Evolutionary conservation across 1,140 invertebrate species (phyloP), one percentile per base, ranked within the genome.

Genomic region (Stenopsyche tienmushanensis): DNA sequence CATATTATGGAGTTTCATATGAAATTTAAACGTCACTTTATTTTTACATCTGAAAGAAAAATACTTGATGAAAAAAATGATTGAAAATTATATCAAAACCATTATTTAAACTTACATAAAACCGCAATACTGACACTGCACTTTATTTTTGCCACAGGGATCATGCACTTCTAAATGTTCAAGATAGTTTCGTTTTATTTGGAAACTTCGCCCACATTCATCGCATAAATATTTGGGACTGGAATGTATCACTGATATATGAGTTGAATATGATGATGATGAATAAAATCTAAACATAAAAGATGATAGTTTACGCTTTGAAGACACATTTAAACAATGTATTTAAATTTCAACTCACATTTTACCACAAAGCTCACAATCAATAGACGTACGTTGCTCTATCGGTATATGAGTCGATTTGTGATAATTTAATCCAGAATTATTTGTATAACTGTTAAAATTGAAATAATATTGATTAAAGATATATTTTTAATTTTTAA

Each of bases 31-130:
- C 20, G 26, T 15, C 7, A 13, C 9, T n/a, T 57, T 57, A 42
- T 57, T 57, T 57, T 57, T 57, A 21, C 53, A 57, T 15, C 53
- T 57, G 53, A 13, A 53, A 57, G 7, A 57, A 25, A 25, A 54
- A 2, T 57, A 18, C 17, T 15, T 57, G 18, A 17, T 18, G 24
- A 26, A 54, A 3, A n/a, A 5, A 29, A 54, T 29, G 17, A 13
- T 2, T 2, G 17, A 17, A 54, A 3, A 26, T 20, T 57, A 1
- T 53, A 25, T 53, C 1, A 7, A 8, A 47, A 9, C 8, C 17
- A 47, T 52, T 21, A 9, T 45, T 15, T 45, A 57, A 18, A 39
- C 21, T 57, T 57, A 57, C 53, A 57, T 34, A 39, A 42, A 29
- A 18, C 26, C 53, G 20, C 53, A 57, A 2, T 18, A 9, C 3